Evolutionary conservation across 2,888 invertebrate species (phyloP).

Genomic region (Tipula helvola): DNA sequence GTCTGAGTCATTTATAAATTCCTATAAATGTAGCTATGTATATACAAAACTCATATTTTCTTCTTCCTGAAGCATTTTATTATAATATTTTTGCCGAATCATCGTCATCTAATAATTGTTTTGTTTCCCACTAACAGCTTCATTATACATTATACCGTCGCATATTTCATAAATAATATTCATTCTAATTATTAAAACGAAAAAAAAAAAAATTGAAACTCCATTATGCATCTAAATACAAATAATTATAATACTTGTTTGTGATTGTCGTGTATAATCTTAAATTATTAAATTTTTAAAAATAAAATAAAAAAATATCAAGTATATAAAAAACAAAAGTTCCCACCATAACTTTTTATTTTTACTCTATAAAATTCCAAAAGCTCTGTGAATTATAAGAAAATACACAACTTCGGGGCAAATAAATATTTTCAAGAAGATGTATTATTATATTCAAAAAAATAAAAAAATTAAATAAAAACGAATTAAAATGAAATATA

Average conservation of each 20-base stretch:
- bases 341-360: background rate
- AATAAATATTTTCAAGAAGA: slow-evolving; percentile 4
- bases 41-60: background rate
- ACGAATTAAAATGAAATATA: background rate
- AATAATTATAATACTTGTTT: background rate
- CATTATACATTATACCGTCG: background rate
- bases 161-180: background rate
- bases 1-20: background rate
- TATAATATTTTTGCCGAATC: background rate
- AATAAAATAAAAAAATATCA: background rate
- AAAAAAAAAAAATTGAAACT: background rate
- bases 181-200: too few species aligned
- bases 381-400: background rate
- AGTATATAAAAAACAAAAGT: background rate
- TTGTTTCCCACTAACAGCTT: background rate
- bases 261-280: background rate
- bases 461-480: background rate
- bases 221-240: background rate
- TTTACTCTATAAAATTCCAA: background rate
- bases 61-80: background rate
- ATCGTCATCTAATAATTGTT: background rate
- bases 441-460: background rate
- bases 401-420: background rate
- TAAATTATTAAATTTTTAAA: background rate
- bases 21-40: background rate